A percentile compares a stretch with the other conserved stretches of the same genome.
Conservation (phyloP, 1,140 invertebrate species). For the Drosophila takahashii region DNA sequence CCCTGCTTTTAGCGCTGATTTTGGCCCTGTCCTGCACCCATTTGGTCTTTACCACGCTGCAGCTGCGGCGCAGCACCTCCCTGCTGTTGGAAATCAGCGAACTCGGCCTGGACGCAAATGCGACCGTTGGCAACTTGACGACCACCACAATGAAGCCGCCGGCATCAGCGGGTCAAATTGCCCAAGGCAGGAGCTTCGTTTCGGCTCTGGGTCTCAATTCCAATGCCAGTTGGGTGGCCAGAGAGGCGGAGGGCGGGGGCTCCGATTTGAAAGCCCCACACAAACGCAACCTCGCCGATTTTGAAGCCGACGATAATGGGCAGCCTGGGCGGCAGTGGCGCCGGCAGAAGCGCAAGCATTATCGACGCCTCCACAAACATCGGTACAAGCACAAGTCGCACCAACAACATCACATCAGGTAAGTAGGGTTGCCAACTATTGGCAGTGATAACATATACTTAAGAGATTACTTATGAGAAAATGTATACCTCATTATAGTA, state of each 20-base stretch:
- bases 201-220: neutral
- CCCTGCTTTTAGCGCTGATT: conserved; percentile 89
- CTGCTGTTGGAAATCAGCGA: conserved; percentile 47
- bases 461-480: neutral
- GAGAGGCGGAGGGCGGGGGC: neutral
- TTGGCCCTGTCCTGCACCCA: conserved; percentile 87
- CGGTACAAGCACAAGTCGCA: conserved; percentile 64
- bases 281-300: conserved; percentile 39
- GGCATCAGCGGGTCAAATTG: conserved; percentile 36
- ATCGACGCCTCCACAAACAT: conserved; percentile 66
- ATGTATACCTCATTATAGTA: neutral
- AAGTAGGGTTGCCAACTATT: conserved; percentile 23
- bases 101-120: conserved; percentile 49
- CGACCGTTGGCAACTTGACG: conserved; percentile 46
- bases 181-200: conserved; percentile 11
- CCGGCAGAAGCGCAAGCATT: conserved; percentile 72
- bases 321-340: conserved; percentile 13
- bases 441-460: too few species aligned
- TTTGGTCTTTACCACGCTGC: conserved; percentile 83
- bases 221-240: conserved; percentile 1
- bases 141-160: conserved; percentile 32
- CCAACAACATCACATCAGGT: conserved; percentile 60
- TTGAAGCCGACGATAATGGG: conserved; percentile 33
- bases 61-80: conserved; percentile 54
- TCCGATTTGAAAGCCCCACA: conserved; percentile 12